Percentiles rank a stretch among this genome's conserved stretches.
Conservation (phyloP, 2,797 vertebrate species). For the Enteromius treurensis region DNA sequence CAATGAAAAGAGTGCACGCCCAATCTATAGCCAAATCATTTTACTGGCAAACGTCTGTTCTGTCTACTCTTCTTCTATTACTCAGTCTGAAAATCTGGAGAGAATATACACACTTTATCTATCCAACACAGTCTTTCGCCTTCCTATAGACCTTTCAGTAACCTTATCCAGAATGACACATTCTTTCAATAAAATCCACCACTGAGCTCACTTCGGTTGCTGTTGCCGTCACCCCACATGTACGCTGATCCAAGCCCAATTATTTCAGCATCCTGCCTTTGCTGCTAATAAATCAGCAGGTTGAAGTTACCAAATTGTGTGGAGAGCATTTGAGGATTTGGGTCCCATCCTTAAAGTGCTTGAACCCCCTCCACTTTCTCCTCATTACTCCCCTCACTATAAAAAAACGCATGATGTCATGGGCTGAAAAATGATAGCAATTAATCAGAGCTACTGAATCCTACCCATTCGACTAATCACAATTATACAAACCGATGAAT, state of each 20-base stretch:
- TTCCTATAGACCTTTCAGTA: constrained; percentile 44
- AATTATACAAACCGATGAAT: constrained; percentile 71
- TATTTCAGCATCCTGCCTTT: constrained; percentile 68
- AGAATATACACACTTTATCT: constrained; percentile 41
- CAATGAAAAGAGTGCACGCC: not conserved
- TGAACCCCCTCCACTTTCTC: constrained; percentile 44
- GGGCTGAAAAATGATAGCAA: constrained; percentile 70
- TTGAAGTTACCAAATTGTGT: constrained; percentile 46
- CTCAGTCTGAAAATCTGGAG: constrained; percentile 63
- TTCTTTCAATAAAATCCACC: constrained; percentile 71
- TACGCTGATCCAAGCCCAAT: constrained; percentile 66
- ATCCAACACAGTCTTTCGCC: constrained; percentile 32
- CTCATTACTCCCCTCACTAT: constrained; percentile 62
- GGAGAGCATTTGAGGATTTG: constrained; percentile 48
- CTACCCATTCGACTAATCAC: constrained; percentile 71
- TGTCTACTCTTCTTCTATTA: constrained; percentile 64
- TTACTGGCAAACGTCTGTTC: constrained; percentile 56
- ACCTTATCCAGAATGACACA: constrained; percentile 72
- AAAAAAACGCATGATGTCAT: constrained; percentile 70
- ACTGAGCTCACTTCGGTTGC: constrained; percentile 49
- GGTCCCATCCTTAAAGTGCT: constrained; percentile 32
- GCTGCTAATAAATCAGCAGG: constrained; percentile 69
- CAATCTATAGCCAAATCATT: constrained; percentile 38
- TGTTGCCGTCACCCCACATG: constrained; percentile 52
- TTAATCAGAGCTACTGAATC: constrained; percentile 78